phyloP scores from a whole-genome alignment of 2,797 vertebrate genomes.

The Brachyalestes nurse region DNA sequence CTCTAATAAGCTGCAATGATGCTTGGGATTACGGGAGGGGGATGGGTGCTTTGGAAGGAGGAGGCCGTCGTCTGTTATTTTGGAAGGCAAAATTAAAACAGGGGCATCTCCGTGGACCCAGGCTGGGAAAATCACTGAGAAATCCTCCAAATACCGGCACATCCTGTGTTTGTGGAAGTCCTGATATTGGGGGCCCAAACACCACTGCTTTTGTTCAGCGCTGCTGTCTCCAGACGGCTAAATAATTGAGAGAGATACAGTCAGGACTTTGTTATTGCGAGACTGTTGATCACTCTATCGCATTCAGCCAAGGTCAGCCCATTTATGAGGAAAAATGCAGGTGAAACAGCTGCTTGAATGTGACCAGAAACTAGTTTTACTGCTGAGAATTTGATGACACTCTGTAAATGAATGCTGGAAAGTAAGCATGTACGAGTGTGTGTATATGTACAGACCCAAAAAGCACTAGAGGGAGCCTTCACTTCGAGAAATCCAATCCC shows the following conservation, averaged over 20 bases:
- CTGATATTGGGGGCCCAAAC: slow-evolving; percentile 40
- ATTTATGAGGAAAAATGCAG: background rate
- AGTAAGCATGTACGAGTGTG: background rate
- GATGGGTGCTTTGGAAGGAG: slow-evolving; percentile 38
- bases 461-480: slow-evolving; percentile 47
- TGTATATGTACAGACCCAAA: slow-evolving; percentile 40
- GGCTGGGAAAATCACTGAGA: slow-evolving; percentile 36
- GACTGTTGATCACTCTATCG: background rate
- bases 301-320: background rate
- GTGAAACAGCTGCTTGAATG: background rate
- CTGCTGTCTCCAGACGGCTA: background rate
- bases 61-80: slow-evolving; percentile 43
- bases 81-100: slow-evolving; percentile 56
- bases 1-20: slow-evolving; percentile 69
- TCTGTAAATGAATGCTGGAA: slow-evolving; percentile 13
- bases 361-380: background rate
- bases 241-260: background rate
- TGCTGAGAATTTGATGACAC: slow-evolving; percentile 3
- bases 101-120: slow-evolving; percentile 39
- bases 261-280: background rate
- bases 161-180: slow-evolving; percentile 57
- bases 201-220: background rate
- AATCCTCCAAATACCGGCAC: slow-evolving; percentile 57
- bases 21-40: slow-evolving; percentile 63
- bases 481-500: slow-evolving; percentile 53